Evolutionary conservation across 2,888 invertebrate species (phyloP), one percentile per base, ranked within the genome.

Genomic region (Frankliniella fusca): DNA sequence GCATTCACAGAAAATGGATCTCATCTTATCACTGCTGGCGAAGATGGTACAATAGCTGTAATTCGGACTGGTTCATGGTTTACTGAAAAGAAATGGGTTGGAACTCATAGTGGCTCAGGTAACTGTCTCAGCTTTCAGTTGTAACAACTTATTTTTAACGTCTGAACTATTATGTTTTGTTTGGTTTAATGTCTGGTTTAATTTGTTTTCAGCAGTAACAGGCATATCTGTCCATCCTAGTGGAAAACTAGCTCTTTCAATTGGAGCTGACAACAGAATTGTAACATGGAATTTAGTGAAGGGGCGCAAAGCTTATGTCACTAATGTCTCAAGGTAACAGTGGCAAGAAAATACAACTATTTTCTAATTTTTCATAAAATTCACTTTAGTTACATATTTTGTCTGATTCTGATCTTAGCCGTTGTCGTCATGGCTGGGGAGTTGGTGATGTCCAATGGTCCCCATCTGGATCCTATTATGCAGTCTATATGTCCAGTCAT

Each of bases 241-340:
- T 85, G 97, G 97, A 20, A 97, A 97, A 89, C 86, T 98, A 84
- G 96, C 96, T 0, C 88, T 98, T 12, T 94, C 97, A 18, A 91
- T 97, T 70, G 96, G 97, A 23, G 92, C 92, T 81, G 97, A 98
- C 88, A 92, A 92, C 85, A 93, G 94, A 9, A 88, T 98, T 80
- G 90, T 94, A 86, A 97, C 97, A 5, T 98, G 98, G 98, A 97
- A 98, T 90, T 90, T 98, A 84, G 90, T 98, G 0, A 97, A 96
- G 88, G 98, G 97, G 0, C 91, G 97, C 83, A 93, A 93, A 85
- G 97, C 97, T 0, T 98, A 95, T 87, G 93, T 94, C 0, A 95
- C 94, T n/a, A 97, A 97, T 88, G 89, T 97, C 54, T 92, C 93
- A 84, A 93, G 91, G 86, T 93, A 93, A 89, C 90, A 38, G 2